phyloP scores from a whole-genome alignment of 2,888 invertebrate genomes.

The Drosophila percnosoma region DNA sequence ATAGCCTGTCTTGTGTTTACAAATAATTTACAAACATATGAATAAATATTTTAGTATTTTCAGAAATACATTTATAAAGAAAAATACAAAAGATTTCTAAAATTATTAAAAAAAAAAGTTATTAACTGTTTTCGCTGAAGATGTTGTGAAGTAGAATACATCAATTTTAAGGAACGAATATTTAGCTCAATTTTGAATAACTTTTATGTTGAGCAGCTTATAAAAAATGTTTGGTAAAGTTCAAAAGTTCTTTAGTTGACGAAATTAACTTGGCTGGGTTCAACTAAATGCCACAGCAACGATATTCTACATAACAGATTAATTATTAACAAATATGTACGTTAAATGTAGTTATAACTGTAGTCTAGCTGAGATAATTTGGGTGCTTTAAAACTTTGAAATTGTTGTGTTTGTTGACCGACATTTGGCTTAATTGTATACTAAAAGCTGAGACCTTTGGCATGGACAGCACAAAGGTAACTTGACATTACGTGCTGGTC shows the following conservation, averaged over 20 bases:
- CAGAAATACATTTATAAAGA: background rate
- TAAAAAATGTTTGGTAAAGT: no score
- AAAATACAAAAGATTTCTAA: background rate
- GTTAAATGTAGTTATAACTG: background rate
- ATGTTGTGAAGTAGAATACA: background rate
- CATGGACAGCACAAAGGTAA: background rate
- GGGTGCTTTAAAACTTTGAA: background rate
- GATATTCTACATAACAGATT: background rate
- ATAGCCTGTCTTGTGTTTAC: background rate
- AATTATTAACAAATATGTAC: background rate
- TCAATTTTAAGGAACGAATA: background rate
- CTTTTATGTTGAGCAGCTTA: no score
- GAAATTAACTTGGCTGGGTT: background rate
- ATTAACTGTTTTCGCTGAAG: background rate
- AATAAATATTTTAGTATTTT: background rate
- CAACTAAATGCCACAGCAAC: background rate
- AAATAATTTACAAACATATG: background rate
- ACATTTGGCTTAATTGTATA: background rate
- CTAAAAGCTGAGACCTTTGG: constrained; percentile 1
- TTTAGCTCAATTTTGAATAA: no score
- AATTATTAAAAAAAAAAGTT: no score
- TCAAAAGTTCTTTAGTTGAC: background rate
- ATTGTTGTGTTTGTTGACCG: background rate
- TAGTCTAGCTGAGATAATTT: background rate
- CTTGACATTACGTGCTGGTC: background rate